Percentiles rank a stretch among this genome's conserved stretches.
Conservation (phyloP, 2,888 invertebrate genomes). For the Apeira syringaria region DNA sequence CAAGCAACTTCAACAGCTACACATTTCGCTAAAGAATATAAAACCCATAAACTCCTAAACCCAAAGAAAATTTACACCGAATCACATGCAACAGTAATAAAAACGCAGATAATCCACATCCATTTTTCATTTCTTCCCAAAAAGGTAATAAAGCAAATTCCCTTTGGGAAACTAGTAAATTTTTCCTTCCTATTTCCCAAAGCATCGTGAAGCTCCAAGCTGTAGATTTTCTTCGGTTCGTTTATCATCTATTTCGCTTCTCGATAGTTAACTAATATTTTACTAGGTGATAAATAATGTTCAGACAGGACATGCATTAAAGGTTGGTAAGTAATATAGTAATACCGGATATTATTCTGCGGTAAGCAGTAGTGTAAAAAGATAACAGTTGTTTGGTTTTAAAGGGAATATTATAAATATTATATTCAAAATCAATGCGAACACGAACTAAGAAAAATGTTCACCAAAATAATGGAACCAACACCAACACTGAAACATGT, state of each 20-base stretch:
- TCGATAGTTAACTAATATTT: slow-evolving; percentile 20
- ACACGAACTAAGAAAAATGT: too few species aligned
- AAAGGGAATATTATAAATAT: too few species aligned
- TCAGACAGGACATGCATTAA: too few species aligned
- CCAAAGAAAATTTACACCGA: slow-evolving; percentile 11
- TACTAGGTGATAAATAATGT: not conserved
- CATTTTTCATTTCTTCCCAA: slow-evolving; percentile 23
- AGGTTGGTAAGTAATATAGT: too few species aligned
- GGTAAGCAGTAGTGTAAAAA: too few species aligned
- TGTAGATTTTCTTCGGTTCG: slow-evolving; percentile 20
- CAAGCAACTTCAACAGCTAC: not conserved
- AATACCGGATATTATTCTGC: too few species aligned
- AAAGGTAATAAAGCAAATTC: slow-evolving; percentile 23
- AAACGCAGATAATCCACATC: slow-evolving; percentile 19
- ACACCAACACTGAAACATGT: too few species aligned
- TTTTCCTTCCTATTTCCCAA: slow-evolving; percentile 10
- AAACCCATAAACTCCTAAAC: not conserved
- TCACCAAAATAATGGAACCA: too few species aligned
- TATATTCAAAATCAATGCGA: too few species aligned
- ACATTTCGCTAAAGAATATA: not conserved
- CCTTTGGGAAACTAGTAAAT: slow-evolving; percentile 23
- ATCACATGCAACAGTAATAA: slow-evolving; percentile 17
- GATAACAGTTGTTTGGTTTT: too few species aligned
- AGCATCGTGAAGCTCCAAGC: slow-evolving; percentile 12
- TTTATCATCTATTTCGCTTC: slow-evolving; percentile 17